Percentiles rank a stretch among this genome's conserved stretches.
Conservation (phyloP, 2,797 vertebrate genomes). For the Amazona finschi region DNA sequence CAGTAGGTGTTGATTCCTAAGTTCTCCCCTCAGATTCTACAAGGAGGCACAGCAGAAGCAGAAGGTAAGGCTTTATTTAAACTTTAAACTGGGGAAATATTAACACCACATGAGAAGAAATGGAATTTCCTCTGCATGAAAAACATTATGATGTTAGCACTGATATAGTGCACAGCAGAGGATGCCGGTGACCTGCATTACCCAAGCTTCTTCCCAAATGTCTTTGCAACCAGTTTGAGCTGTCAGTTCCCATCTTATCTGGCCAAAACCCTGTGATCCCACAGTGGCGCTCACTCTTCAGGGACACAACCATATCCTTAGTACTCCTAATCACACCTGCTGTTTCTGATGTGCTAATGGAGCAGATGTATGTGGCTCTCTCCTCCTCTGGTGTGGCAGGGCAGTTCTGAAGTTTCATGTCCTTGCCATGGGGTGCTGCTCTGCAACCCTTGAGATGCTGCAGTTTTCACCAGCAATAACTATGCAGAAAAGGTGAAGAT, state of each 20-base stretch:
- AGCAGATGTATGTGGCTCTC: neutral
- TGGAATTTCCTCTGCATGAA: neutral
- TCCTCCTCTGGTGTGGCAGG: neutral
- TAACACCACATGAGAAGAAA: neutral
- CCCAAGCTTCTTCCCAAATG: neutral
- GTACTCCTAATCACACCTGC: neutral
- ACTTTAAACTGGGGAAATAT: neutral
- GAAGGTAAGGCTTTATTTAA: neutral
- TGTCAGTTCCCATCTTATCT: neutral
- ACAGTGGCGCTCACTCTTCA: rapidly evolving
- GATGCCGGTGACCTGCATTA: neutral
- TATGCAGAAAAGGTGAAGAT: neutral
- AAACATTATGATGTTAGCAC: neutral
- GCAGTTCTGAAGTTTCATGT: neutral
- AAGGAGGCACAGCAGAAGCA: neutral
- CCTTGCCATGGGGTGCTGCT: neutral
- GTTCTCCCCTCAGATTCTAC: neutral
- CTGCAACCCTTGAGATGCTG: neutral
- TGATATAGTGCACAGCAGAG: neutral
- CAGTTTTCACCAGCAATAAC: neutral
- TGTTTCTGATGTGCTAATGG: neutral
- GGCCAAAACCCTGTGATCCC: neutral
- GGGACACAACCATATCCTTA: neutral
- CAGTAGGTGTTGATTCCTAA: neutral
- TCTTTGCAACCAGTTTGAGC: neutral